phyloP scores from a whole-genome alignment of 30 jellyfish, hydroid and myxozoan species.

The Catostylus mosaicus region DNA sequence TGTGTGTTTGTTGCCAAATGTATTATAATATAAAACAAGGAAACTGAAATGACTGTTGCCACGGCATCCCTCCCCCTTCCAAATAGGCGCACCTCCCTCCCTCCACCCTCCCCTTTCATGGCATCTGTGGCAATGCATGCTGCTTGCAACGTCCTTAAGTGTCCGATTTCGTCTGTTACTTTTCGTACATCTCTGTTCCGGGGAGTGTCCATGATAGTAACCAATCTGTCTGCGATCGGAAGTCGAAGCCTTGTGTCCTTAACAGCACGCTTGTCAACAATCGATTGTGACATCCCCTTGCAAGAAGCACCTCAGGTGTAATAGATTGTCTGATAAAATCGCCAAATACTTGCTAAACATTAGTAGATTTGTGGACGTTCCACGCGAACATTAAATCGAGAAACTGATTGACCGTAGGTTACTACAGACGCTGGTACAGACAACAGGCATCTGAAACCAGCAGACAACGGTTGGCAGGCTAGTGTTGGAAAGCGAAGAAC shows the following conservation, averaged over 20 bases:
- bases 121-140: no score
- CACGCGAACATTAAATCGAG: background rate
- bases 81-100: background rate
- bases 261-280: constrained; percentile 19
- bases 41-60: background rate
- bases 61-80: background rate
- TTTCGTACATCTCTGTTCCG: constrained; percentile 28
- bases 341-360: constrained; percentile 3
- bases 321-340: constrained; percentile 1
- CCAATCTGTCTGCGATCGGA: constrained; percentile 42
- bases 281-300: constrained; percentile 28
- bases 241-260: background rate
- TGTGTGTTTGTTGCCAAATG: no score
- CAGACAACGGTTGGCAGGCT: background rate
- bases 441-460: background rate
- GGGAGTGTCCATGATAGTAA: constrained; percentile 39
- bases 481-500: background rate
- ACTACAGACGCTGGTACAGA: background rate
- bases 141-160: background rate
- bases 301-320: constrained; percentile 6
- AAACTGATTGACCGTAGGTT: background rate
- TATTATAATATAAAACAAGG: no score
- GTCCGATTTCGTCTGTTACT: background rate
- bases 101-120: background rate
- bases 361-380: constrained; percentile 4